Conservation (phyloP, 2,113 vertebrate species). For the Hypocryptadius cinnamomeus region DNA sequence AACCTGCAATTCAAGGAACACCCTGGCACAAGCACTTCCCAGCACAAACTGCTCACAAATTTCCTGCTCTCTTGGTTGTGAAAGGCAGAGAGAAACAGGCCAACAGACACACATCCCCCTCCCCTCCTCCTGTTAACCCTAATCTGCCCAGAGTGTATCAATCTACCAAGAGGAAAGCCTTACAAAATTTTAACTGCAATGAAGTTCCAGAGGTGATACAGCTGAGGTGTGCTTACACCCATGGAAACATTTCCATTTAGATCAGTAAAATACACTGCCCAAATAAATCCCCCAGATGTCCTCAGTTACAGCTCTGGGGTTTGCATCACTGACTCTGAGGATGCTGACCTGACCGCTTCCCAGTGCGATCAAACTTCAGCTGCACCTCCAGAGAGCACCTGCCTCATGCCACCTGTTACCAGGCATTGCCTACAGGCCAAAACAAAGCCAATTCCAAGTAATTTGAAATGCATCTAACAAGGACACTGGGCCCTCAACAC, state of each 20-base stretch:
- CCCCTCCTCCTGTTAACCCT: not conserved
- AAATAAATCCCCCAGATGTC: not conserved
- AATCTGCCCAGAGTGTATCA: not conserved
- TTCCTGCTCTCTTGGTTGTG: not conserved
- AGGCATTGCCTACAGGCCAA: not conserved
- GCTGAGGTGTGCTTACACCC: fast-evolving
- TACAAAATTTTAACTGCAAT: not conserved
- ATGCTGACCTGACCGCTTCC: fast-evolving
- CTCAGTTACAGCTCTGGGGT: not conserved
- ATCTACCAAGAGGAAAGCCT: not conserved
- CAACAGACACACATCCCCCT: fast-evolving
- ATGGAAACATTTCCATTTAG: fast-evolving
- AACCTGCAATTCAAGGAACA: not conserved
- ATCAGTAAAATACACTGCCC: not conserved
- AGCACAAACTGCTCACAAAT: not conserved
- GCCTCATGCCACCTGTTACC: not conserved
- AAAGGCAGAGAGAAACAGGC: not conserved
- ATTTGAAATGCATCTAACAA: not conserved
- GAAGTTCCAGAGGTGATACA: not conserved
- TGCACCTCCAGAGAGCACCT: not conserved
- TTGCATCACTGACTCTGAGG: not conserved
- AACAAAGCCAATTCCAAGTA: not conserved
- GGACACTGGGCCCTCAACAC: not conserved
- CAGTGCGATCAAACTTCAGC: not conserved
- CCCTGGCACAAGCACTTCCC: not conserved